A percentile compares a stretch with the other conserved stretches of the same genome.
phyloP scores from a whole-genome alignment of 2,113 vertebrate species.

The Eidolon helvum region DNA sequence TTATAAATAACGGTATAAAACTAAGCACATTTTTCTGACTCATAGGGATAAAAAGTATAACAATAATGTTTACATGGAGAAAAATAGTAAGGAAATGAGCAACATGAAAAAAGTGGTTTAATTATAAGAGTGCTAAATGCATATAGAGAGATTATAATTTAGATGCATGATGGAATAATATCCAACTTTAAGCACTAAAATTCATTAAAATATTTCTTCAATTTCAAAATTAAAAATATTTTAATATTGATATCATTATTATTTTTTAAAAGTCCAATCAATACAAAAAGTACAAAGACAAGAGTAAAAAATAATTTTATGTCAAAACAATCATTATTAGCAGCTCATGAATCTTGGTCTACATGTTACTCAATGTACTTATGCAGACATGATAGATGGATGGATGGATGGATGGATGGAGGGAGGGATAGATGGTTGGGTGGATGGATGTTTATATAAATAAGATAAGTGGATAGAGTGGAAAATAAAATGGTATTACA shows the following conservation, averaged over 20 bases:
- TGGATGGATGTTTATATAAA: neutral
- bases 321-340: neutral
- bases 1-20: neutral
- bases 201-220: no score
- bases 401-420: neutral
- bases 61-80: neutral
- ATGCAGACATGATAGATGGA: neutral
- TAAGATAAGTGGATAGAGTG: neutral
- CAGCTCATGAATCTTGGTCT: neutral
- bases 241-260: neutral
- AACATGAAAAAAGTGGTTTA: slow-evolving; percentile 17
- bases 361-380: neutral
- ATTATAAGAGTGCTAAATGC: neutral
- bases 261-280: neutral
- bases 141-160: neutral
- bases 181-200: neutral
- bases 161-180: neutral
- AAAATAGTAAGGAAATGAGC: slow-evolving; percentile 22
- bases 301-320: neutral
- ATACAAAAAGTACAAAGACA: neutral
- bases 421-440: neutral
- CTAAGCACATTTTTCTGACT: slow-evolving; percentile 15
- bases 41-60: neutral
- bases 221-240: neutral
- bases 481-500: neutral